Conservation (phyloP, 2,113 vertebrate species). For the Podocnemis expansa region DNA sequence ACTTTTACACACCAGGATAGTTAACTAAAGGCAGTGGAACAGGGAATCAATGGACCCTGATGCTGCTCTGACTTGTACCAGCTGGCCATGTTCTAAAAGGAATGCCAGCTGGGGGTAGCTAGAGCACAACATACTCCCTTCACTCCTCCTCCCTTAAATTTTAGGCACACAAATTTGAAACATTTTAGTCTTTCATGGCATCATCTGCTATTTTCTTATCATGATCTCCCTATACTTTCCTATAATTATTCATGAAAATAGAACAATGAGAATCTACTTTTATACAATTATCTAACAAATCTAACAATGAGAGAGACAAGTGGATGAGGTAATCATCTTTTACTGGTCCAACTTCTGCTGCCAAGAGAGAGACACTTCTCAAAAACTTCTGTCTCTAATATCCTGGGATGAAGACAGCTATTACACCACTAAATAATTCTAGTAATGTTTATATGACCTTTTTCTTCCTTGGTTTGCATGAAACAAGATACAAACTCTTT, state of each 20-base stretch:
- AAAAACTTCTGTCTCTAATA: neutral
- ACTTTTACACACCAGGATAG: neutral
- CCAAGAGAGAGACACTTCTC: neutral
- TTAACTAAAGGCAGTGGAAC: neutral
- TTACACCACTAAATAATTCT: neutral
- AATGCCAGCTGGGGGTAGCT: neutral
- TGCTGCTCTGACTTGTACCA: neutral
- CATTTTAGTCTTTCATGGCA: neutral
- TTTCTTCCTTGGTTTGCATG: neutral
- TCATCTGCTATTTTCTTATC: neutral
- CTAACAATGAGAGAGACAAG: neutral
- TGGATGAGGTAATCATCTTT: neutral
- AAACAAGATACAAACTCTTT: neutral
- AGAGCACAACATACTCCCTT: neutral
- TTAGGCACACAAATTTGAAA: fast-evolving
- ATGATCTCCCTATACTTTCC: neutral
- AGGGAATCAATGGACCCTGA: neutral
- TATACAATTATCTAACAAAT: neutral
- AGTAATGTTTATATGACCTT: neutral
- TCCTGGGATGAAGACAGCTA: neutral
- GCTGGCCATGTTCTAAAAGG: neutral
- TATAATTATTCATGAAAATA: neutral
- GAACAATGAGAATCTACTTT: neutral
- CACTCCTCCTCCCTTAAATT: neutral
- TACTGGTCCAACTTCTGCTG: neutral